phyloP scores from a whole-genome alignment of 2,888 invertebrate species.

The Copidosoma aretas region DNA sequence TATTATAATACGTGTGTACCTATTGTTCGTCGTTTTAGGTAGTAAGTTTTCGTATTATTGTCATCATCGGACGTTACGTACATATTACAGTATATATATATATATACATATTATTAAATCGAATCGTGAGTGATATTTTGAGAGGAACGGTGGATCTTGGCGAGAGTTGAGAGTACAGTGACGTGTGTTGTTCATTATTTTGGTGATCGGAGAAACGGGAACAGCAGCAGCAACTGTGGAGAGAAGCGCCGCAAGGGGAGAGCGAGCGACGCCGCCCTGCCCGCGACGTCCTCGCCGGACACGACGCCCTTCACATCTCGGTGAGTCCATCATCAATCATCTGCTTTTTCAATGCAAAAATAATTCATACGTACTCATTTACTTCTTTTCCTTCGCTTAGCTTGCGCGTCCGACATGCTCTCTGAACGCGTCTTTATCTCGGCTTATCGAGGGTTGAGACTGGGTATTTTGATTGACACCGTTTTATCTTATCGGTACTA shows the following conservation, averaged over 20 bases:
- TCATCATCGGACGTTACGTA: no score
- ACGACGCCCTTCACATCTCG: conserved; percentile 25
- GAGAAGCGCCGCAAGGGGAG: background rate
- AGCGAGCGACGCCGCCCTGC: conserved; percentile 21
- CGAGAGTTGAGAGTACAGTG: background rate
- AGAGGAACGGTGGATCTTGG: background rate
- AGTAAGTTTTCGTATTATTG: no score
- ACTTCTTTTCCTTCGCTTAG: background rate
- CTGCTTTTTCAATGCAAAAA: background rate
- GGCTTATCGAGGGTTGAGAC: background rate
- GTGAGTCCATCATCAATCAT: conserved; percentile 23
- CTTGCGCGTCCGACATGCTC: background rate
- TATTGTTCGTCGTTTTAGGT: no score
- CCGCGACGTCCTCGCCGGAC: conserved; percentile 26
- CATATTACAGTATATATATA: no score
- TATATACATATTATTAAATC: no score
- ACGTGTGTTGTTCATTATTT: background rate
- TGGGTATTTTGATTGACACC: background rate
- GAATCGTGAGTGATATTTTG: no score
- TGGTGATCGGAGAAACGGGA: background rate
- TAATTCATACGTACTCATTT: background rate
- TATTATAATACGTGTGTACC: no score
- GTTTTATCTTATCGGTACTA: background rate
- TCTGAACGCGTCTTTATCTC: background rate
- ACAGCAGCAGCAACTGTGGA: background rate